These are phyloP conservation scores for Calliphora vicina DNA, from an alignment of 1,140 invertebrate species.

Conservation along the genomic window DNA sequence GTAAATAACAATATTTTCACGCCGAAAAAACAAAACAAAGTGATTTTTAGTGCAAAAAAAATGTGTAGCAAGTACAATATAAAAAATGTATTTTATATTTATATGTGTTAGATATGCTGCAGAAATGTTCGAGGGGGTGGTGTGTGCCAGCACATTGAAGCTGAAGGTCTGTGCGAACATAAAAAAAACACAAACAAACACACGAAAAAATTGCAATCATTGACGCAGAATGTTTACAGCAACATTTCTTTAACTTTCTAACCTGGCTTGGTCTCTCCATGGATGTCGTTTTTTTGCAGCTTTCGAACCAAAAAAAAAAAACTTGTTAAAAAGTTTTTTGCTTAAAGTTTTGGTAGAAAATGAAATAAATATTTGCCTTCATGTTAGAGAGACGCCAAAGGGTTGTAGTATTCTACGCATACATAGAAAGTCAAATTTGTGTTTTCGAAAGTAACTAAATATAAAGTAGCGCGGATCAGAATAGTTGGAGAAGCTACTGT, in stretches of 20 bases:
- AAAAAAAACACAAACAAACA: too few relatives aligned
- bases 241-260: constrained; percentile 17
- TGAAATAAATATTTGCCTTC: constrained; percentile 15
- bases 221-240: constrained; percentile 48
- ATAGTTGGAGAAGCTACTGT: too few relatives aligned
- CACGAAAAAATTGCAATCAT: neutral
- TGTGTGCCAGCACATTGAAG: neutral
- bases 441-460: neutral
- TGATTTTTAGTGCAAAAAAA: neutral
- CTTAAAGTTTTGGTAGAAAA: constrained; percentile 52
- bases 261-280: neutral
- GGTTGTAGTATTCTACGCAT: neutral
- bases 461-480: neutral
- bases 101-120: too few relatives aligned
- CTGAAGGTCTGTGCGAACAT: too few relatives aligned
- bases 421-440: constrained; percentile 1
- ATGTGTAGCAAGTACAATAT: neutral
- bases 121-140: neutral
- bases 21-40: neutral
- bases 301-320: constrained; percentile 35
- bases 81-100: neutral
- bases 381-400: neutral
- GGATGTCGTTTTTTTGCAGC: constrained; percentile 46
- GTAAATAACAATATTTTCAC: constrained; percentile 58
- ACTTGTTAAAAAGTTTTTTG: constrained; percentile 55